Base-by-base conservation (phyloP, 2,888 invertebrate genomes). In the Drosophila melanosoma region DNA sequence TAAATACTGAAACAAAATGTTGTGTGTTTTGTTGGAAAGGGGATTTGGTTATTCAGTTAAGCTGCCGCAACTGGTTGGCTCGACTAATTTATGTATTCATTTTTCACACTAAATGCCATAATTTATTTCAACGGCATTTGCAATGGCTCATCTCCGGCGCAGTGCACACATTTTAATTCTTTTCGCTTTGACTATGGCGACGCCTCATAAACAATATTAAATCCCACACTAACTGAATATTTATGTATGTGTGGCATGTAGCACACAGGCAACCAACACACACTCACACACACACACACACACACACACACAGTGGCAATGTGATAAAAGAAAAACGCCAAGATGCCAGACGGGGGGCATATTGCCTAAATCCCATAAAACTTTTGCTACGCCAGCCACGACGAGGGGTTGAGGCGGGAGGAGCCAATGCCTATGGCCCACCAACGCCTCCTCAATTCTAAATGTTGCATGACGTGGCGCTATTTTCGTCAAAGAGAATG, bases 131-230 rank as follows among this genome's bases (percentile, higher is more conserved):
- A 69, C 79, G 62, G 83, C 82, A 85, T 87, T 82, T 68, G 71
- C 77, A 66, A 61, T 76, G 77, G 71, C 72, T 52, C 83, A 79
- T 79, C 60, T 52, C 32, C 48, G 59, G 42, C 67, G 35, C 74
- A 77, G 81, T 87, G 40, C 62, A 72, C 69, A 86, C 66, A 75
- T 87, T 87, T 79, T 76, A 89, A 84, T 87, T 79, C 71, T 68
- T 73, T 72, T 73, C 80, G 85, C 76, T 87, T 85, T 76, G 82
- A 86, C 87, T 89, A 56, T 68, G 58, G 87, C 87, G 81, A 83
- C 82, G 84, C 83, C 84, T 69, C 84, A 89, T 89, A 89, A 84
- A 89, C 89, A 89, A 89, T 89, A 87, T 79, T 82, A 84, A 89
- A 85, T 89, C 80, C 73, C 65, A 54, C 63, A 67, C 66, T 51